A percentile compares a stretch with the other conserved stretches of the same genome.
phyloP scores from a whole-genome alignment of 2,797 vertebrate species.

The Pipistrellus kuhlii region DNA sequence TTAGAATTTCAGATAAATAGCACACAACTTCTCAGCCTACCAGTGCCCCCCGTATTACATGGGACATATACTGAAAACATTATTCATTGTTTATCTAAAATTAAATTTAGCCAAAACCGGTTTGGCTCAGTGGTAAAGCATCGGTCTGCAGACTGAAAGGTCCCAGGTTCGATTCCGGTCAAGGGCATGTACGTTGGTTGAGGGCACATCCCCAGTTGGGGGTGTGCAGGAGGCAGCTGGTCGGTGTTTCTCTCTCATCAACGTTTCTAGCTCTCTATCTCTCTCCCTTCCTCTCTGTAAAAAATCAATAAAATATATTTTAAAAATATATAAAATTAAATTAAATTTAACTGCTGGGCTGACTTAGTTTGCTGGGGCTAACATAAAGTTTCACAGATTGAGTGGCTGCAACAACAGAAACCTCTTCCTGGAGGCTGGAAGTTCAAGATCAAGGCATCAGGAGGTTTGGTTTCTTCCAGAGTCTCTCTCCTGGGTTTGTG shows the following conservation, averaged over 20 bases:
- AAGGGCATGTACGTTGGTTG: too few species aligned
- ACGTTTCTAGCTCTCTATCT: too few species aligned
- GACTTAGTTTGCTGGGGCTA: background rate
- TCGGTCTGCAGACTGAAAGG: too few species aligned
- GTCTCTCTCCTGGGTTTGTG: background rate
- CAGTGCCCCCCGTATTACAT: background rate
- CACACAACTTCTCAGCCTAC: background rate
- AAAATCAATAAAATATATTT: too few species aligned
- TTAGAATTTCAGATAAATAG: background rate
- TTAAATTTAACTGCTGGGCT: background rate
- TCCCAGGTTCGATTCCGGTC: too few species aligned
- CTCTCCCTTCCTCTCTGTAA: too few species aligned
- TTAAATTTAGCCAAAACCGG: too few species aligned
- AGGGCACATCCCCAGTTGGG: too few species aligned
- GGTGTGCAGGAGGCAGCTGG: too few species aligned
- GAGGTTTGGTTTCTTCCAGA: background rate
- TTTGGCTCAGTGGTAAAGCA: too few species aligned
- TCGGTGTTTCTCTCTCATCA: too few species aligned
- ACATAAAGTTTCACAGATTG: background rate
- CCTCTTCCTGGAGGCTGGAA: background rate
- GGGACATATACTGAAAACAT: background rate
- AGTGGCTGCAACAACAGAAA: background rate
- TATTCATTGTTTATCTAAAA: slow-evolving; percentile 45
- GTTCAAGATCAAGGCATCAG: background rate
- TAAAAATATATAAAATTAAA: too few species aligned